These are phyloP conservation scores for Ctenochaetus hawaiiensis DNA, from an alignment of 2,797 vertebrate genomes.

Conservation along the genomic window DNA sequence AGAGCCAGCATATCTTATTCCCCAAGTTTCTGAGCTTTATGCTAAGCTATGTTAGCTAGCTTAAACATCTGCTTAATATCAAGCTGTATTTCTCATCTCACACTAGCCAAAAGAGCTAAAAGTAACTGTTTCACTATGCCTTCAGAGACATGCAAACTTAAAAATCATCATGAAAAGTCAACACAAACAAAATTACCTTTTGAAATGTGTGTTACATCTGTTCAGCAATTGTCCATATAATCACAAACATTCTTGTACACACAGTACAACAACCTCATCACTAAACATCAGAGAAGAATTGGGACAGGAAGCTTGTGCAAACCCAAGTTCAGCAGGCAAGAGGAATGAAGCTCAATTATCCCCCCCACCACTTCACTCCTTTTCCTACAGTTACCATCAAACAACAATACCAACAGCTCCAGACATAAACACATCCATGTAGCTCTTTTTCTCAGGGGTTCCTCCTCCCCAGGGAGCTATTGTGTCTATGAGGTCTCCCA, in stretches of 20 bases:
- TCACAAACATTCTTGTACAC: background rate
- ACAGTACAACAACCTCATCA: conserved; percentile 22
- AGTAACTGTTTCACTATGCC: too few relatives aligned
- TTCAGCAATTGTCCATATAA: background rate
- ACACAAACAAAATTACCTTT: background rate
- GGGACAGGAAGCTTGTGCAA: conserved; percentile 60
- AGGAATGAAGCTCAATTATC: conserved; percentile 54
- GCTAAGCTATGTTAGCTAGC: too few relatives aligned
- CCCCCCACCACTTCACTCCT: conserved; percentile 29
- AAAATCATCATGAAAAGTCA: background rate
- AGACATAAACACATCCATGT: conserved; percentile 55
- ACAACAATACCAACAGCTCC: conserved; percentile 62
- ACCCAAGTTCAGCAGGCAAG: conserved; percentile 54
- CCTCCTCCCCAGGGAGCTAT: conserved; percentile 55
- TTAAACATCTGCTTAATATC: too few relatives aligned
- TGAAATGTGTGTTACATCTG: background rate
- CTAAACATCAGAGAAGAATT: conserved; percentile 9
- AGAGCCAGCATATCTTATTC: too few relatives aligned
- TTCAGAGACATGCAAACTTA: background rate
- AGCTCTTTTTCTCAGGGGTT: conserved; percentile 46
- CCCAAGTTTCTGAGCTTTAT: too few relatives aligned
- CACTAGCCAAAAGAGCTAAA: too few relatives aligned
- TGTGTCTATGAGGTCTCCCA: conserved; percentile 63
- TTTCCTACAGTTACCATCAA: conserved; percentile 42
- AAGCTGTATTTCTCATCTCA: too few relatives aligned